A percentile compares a stretch with the other conserved stretches of the same genome.
Evolutionary conservation across 2,113 vertebrate species (phyloP).

Genomic region (Caranx melampygus): DNA sequence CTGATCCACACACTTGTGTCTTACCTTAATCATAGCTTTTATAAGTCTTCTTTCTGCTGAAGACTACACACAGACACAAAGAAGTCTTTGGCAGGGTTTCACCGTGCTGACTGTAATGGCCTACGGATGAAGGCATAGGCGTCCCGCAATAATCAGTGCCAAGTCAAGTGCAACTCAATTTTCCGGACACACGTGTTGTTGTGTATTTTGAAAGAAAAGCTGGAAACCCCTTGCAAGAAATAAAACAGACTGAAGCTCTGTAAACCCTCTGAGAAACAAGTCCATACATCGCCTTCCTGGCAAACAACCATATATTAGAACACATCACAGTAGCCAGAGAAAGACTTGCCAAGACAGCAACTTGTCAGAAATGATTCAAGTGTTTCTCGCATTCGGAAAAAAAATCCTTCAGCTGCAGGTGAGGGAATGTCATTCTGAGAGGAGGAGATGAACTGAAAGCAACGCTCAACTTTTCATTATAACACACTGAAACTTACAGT

Average conservation of each 20-base stretch:
- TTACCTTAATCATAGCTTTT: slow-evolving; percentile 67
- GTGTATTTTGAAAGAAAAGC: slow-evolving; percentile 16
- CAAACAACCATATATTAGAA: slow-evolving; percentile 38
- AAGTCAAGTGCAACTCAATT: slow-evolving; percentile 15
- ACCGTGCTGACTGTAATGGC: slow-evolving; percentile 39
- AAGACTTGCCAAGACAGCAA: slow-evolving; percentile 31
- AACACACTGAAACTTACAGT: slow-evolving; percentile 18
- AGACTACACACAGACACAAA: slow-evolving; percentile 50
- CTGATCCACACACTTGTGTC: slow-evolving; percentile 60
- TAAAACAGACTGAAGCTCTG: slow-evolving; percentile 22
- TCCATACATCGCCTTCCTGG: slow-evolving; percentile 38
- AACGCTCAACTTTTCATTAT: slow-evolving; percentile 32
- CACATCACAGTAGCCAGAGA: neutral
- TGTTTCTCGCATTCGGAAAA: slow-evolving; percentile 23
- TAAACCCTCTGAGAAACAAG: slow-evolving; percentile 52
- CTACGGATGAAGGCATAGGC: slow-evolving; percentile 17
- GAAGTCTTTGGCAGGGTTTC: slow-evolving; percentile 44
- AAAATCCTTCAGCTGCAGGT: slow-evolving; percentile 23
- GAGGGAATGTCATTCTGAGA: slow-evolving; percentile 33
- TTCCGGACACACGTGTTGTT: slow-evolving; percentile 13
- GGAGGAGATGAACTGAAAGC: slow-evolving; percentile 4
- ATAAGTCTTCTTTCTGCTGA: slow-evolving; percentile 46
- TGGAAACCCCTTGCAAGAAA: slow-evolving; percentile 4
- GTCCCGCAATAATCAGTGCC: slow-evolving; percentile 26
- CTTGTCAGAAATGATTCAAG: slow-evolving; percentile 43